Base-by-base conservation (phyloP, 1,140 invertebrate genomes). In the Platyscapa corneri region DNA sequence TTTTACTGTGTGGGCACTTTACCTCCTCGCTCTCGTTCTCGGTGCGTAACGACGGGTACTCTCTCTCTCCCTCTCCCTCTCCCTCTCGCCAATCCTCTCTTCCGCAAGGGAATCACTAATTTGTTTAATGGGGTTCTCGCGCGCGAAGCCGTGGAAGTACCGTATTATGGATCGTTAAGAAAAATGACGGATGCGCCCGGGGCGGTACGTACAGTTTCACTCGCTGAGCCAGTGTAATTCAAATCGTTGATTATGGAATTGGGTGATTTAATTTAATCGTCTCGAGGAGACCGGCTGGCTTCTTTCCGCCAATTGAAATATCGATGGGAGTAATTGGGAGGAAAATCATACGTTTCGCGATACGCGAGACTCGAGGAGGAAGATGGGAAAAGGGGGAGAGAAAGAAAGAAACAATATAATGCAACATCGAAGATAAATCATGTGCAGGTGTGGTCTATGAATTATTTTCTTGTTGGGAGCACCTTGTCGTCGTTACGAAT, bases 121-220 rank as follows among this genome's bases (percentile, higher is more conserved):
- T 86, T 49, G 80, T 65, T 86, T 86, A 82, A 82, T 86, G 80
- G 79, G 20, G 37, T 75, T 79, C 76, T 80, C 84, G 79, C 84
- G 72, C 70, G 0, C 64, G 5, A 14, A 30, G 5, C 75, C 53
- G 49, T 72, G 23, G 16, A 37, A 77, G 79, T 82, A 76, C 78
- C 78, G 78, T 85, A 85, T 85, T 81, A 82, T 37, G 72, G 75
- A 20, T 86, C 85, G 80, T 86, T 86, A 86, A 77, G 80, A 82
- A 82, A 82, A 82, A 86, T 86, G 85, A 86, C 80, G 80, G 85
- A 86, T 86, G 74, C 64, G 74, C 79, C 80, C 56, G 49, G 37
- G 85, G 80, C 46, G 39, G 2, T 12, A 53, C 32, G 80, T n/a
- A 60, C 56, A 60, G 27, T 60, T 27, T 60, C 23, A 60, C 56